A percentile compares a stretch with the other conserved stretches of the same genome.
Conservation (phyloP, 2,888 invertebrate species). For the Phyllotreta cruciferae region DNA sequence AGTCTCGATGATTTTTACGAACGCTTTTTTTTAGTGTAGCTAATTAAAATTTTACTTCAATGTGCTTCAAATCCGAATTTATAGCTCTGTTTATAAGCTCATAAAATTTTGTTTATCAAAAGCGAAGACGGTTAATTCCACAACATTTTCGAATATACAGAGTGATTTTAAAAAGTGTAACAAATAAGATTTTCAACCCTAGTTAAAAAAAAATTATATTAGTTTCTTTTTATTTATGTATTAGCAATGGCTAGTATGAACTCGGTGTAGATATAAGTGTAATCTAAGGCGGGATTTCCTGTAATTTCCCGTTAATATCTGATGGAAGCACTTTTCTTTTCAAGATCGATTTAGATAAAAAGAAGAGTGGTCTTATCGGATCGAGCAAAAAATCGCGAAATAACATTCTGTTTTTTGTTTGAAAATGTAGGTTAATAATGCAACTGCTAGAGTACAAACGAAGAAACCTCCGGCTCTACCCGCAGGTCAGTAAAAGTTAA, state of each 20-base stretch:
- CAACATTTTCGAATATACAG: too few species aligned
- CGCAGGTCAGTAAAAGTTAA: conserved; percentile 73
- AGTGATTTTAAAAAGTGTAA: background rate
- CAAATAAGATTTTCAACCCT: background rate
- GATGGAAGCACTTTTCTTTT: conserved; percentile 49
- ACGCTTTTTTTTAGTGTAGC: background rate
- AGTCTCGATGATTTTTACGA: background rate
- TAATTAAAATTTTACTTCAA: too few species aligned
- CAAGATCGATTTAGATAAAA: background rate
- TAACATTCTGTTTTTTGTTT: conserved; percentile 47
- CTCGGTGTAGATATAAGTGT: conserved; percentile 22
- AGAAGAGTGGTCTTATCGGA: conserved; percentile 49
- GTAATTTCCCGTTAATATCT: conserved; percentile 31
- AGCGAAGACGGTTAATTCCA: too few species aligned
- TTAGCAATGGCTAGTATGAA: conserved; percentile 10
- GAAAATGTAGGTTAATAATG: conserved; percentile 91
- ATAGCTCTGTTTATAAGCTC: too few species aligned
- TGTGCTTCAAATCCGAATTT: too few species aligned
- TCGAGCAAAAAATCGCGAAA: conserved; percentile 35
- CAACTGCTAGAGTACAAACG: conserved; percentile 98
- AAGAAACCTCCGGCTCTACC: conserved; percentile 94
- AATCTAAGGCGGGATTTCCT: conserved; percentile 15
- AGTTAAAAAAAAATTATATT: background rate
- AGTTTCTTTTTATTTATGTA: background rate
- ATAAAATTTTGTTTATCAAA: too few species aligned